Conservation (phyloP, 2,113 vertebrate species). For the Rhinopomastus cyanomelas region DNA sequence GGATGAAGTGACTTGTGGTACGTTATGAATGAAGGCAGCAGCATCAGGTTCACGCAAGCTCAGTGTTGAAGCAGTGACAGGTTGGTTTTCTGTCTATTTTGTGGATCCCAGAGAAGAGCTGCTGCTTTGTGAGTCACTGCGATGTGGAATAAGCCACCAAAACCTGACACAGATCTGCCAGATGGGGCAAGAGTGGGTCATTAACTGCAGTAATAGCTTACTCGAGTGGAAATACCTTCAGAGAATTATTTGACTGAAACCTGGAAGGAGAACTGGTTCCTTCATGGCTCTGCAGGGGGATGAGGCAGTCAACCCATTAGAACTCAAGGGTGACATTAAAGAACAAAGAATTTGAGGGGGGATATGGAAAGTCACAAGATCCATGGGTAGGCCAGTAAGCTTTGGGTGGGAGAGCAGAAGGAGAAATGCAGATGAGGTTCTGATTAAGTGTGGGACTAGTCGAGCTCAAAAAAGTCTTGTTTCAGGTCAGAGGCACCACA, state of each 20-base stretch:
- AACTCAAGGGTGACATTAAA: neutral
- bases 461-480: neutral
- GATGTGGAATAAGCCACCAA: neutral
- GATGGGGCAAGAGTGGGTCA: neutral
- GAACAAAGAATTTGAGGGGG: neutral
- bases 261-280: neutral
- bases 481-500: neutral
- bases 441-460: neutral
- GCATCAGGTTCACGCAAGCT: neutral
- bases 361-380: neutral
- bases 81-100: neutral
- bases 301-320: neutral
- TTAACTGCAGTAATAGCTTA: neutral
- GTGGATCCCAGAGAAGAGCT: neutral
- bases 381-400: neutral
- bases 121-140: neutral
- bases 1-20: neutral
- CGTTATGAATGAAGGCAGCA: neutral
- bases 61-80: neutral
- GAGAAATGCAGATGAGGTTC: neutral
- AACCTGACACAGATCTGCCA: neutral
- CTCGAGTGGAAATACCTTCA: neutral
- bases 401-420: neutral
- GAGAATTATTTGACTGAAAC: conserved; percentile 19
- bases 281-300: neutral